Conservation (phyloP, 2,888 invertebrate genomes). For the Merodon equestris region DNA sequence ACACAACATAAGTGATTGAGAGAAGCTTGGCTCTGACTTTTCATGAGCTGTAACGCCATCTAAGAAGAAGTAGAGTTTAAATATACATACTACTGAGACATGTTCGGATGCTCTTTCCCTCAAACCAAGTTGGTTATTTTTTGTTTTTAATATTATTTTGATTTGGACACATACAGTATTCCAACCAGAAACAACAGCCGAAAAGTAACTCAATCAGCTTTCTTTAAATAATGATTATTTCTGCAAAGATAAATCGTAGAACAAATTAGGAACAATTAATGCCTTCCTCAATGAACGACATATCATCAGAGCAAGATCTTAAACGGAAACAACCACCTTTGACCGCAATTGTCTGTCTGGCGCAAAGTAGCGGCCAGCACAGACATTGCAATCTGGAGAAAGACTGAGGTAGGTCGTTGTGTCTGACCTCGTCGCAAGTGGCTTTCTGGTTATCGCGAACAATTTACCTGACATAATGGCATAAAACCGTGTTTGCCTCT, state of each 20-base stretch:
- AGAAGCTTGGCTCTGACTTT: too few species aligned
- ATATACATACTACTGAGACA: too few species aligned
- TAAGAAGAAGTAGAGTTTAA: too few species aligned
- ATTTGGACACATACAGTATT: too few species aligned
- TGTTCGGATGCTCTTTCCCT: too few species aligned
- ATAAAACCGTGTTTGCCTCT: slow-evolving; percentile 71
- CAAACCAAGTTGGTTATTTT: too few species aligned
- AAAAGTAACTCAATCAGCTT: too few species aligned
- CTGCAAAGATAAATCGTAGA: slow-evolving; percentile 45
- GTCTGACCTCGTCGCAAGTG: slow-evolving; percentile 26
- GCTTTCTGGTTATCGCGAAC: slow-evolving; percentile 56
- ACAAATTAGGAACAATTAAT: slow-evolving; percentile 64
- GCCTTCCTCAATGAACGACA: slow-evolving; percentile 40
- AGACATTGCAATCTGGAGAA: slow-evolving; percentile 31
- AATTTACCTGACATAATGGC: slow-evolving; percentile 71
- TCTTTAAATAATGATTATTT: neutral
- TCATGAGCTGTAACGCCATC: too few species aligned
- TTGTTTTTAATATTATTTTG: too few species aligned
- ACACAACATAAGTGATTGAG: too few species aligned
- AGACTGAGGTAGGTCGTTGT: slow-evolving; percentile 70
- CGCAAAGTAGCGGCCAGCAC: slow-evolving; percentile 25
- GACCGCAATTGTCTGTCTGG: slow-evolving; percentile 55
- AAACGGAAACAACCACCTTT: slow-evolving; percentile 64
- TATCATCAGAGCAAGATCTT: slow-evolving; percentile 49
- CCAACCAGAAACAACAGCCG: too few species aligned